Base-by-base conservation (phyloP, 2,888 invertebrate genomes). In the Scelioninae gen. 2 region DNA sequence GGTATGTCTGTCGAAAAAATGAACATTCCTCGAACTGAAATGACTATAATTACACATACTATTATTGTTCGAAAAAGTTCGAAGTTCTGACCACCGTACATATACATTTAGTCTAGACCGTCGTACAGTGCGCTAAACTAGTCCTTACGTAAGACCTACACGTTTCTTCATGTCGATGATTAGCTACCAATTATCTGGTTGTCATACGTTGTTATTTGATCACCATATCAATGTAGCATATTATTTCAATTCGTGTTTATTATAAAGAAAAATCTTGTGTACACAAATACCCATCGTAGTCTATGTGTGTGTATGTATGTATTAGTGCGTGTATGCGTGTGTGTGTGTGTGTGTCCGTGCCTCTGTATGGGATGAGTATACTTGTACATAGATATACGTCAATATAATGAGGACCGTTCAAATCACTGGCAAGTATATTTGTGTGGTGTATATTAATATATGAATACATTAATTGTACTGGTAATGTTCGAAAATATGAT, bases 341-440 rank as follows among this genome's bases (percentile, higher is more conserved):
- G 63, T 75, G 46, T 55, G 53, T 69, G 37, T 70, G 31, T 55
- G 46, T 63, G 53, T 60, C 35, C 73, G 65, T 72, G 64, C 74
- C 45, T 55, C 55, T 67, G 41, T 70, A 55, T 52, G 28, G 28
- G 4, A 25, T 43, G 33, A 22, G 9, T 75, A 73, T 70, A 71
- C 76, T 69, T 74, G 39, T 77, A 73, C 74, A 67, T 73, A 72
- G 39, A 60, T 55, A 72, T 75, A 76, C 72, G 55, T 77, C 69
- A 77, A 73, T 77, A 74, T 77, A 76, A 76, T 76, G 76, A 79
- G 78, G 73, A 74, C 74, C 73, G 76, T 78, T 81, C 83, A 85
- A 85, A 85, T 85, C 84, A 81, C 84, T 83, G 85, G 84, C 83
- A 83, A 80, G 82, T 82, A 79, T 81, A 67, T 78, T 77, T 74